A percentile compares a stretch with the other conserved stretches of the same genome.
phyloP scores from a whole-genome alignment of 2,797 vertebrate species.

The Eulemur coronatus region DNA sequence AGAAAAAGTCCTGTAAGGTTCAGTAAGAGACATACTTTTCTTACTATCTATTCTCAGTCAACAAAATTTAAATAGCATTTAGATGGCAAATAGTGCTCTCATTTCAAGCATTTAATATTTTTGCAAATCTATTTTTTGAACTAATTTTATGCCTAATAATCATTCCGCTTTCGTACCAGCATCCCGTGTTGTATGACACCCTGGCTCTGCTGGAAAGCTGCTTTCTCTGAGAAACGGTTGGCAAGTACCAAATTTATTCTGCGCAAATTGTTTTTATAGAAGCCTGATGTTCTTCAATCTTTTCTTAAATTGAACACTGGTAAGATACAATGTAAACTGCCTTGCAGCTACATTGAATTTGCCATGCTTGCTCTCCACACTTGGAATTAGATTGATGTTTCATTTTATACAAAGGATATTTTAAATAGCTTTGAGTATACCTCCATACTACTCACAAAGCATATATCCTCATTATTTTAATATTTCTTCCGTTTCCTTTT shows the following conservation, averaged over 20 bases:
- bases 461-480: constrained; percentile 79
- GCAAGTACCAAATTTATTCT: constrained; percentile 82
- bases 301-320: constrained; percentile 80
- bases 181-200: constrained; percentile 72
- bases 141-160: constrained; percentile 74
- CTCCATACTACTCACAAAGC: constrained; percentile 60
- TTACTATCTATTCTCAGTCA: not conserved
- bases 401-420: constrained; percentile 74
- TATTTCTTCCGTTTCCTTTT: constrained; percentile 65
- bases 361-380: constrained; percentile 60
- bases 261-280: constrained; percentile 83
- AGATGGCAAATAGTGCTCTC: not conserved
- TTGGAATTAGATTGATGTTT: constrained; percentile 80
- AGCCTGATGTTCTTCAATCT: constrained; percentile 84
- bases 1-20: not conserved
- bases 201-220: constrained; percentile 72
- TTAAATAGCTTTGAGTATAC: constrained; percentile 75
- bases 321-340: constrained; percentile 72
- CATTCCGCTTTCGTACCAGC: constrained; percentile 76
- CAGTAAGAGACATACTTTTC: not conserved
- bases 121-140: constrained; percentile 39
- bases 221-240: constrained; percentile 75
- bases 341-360: constrained; percentile 75
- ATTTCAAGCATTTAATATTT: constrained; percentile 54
- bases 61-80: constrained; percentile 46